phyloP scores from a whole-genome alignment of 2,113 vertebrate species.

The Prolemur simus region DNA sequence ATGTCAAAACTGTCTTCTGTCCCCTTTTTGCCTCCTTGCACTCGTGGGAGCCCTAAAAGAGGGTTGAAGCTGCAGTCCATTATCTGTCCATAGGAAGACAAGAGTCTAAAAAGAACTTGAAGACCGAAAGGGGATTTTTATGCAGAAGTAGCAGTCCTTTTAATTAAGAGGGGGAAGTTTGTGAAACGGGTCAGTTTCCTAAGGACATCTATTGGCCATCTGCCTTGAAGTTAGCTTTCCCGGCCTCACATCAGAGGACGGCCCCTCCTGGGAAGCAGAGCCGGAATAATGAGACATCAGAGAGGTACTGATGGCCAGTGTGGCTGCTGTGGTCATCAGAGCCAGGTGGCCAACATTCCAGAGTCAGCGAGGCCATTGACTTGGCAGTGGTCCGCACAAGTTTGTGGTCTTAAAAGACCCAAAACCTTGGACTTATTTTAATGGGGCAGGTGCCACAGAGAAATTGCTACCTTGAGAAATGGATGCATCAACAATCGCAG shows the following conservation, averaged over 20 bases:
- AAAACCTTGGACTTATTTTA: background rate
- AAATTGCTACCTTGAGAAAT: background rate
- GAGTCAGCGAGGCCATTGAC: background rate
- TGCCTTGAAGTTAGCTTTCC: background rate
- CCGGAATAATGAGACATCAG: background rate
- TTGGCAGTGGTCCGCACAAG: background rate
- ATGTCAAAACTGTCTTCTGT: background rate
- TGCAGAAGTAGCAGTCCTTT: background rate
- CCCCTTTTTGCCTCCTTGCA: background rate
- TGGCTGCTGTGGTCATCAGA: background rate
- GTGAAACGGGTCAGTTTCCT: slow-evolving; percentile 24
- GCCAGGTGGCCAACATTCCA: background rate
- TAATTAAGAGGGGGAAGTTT: slow-evolving; percentile 34
- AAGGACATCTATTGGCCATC: background rate
- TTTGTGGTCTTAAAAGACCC: background rate
- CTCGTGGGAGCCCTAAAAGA: background rate
- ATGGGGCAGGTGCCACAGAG: background rate
- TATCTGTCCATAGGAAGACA: background rate
- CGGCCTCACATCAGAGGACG: background rate
- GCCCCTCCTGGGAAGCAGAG: background rate
- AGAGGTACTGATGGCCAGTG: background rate
- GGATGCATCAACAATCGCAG: background rate
- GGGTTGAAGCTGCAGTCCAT: background rate
- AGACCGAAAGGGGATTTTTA: background rate
- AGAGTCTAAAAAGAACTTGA: background rate